phyloP scores from a whole-genome alignment of 2,888 invertebrate species.

The Drosophila planitibia region DNA sequence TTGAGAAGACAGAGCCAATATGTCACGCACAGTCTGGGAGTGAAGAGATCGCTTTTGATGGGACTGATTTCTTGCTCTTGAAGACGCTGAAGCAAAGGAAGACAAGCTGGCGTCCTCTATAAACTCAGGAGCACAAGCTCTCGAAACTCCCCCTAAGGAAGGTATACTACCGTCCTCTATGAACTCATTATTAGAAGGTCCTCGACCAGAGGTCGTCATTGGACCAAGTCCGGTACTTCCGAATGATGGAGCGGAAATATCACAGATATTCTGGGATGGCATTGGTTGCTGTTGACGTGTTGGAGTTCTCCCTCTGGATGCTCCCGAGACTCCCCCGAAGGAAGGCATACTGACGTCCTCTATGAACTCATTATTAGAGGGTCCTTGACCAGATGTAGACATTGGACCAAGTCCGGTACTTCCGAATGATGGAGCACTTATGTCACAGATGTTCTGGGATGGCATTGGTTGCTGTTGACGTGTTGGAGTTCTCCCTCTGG shows the following conservation, averaged over 20 bases:
- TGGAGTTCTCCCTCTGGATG: neutral
- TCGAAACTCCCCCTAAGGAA: neutral
- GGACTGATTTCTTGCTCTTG: neutral
- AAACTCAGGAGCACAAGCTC: neutral
- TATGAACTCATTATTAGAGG: neutral
- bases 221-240: neutral
- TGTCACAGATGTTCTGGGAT: neutral
- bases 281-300: neutral
- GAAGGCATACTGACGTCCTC: neutral
- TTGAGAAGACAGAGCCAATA: constrained; percentile 9
- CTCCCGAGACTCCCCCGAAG: neutral
- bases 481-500: neutral
- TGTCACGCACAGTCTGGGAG: constrained; percentile 11
- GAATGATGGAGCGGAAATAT: neutral
- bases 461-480: neutral
- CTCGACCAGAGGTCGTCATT: neutral
- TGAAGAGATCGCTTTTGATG: constrained; percentile 6
- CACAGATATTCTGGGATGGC: neutral
- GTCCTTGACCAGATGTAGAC: neutral
- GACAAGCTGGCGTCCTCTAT: constrained; percentile 10
- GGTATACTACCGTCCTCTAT: neutral
- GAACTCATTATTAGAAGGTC: neutral
- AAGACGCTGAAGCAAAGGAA: neutral
- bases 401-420: neutral
- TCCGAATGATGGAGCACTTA: neutral